These are phyloP conservation scores for Rhagoletis pomonella DNA, from an alignment of 1,140 invertebrate genomes.

Conservation along the genomic window DNA sequence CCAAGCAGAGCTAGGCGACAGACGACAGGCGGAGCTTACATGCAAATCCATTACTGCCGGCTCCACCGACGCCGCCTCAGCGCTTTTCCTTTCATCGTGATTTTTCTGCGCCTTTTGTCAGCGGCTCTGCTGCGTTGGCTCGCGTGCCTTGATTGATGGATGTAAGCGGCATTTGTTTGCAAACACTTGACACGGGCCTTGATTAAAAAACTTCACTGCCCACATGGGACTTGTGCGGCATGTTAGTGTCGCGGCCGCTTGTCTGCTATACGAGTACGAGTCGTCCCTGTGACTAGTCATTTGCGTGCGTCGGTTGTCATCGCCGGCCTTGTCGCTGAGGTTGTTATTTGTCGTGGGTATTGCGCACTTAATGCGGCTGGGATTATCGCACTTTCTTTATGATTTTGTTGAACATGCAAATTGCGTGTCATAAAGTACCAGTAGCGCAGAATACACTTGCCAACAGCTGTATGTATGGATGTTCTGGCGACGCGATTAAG, in stretches of 20 bases:
- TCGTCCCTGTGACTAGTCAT: neutral
- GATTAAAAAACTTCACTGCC: constrained; percentile 74
- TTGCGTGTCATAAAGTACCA: constrained; percentile 38
- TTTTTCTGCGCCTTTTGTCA: neutral
- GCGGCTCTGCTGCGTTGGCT: constrained; percentile 4
- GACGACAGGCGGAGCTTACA: neutral
- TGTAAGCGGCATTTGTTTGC: constrained; percentile 62
- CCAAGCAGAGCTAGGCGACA: neutral
- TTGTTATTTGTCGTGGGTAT: constrained; percentile 40
- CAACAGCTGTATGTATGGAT: neutral
- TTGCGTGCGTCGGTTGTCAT: constrained; percentile 40
- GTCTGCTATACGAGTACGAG: neutral
- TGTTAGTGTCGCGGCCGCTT: neutral
- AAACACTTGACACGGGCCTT: constrained; percentile 73
- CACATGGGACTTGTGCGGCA: constrained; percentile 68
- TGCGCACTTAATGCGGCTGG: neutral
- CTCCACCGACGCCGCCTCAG: neutral
- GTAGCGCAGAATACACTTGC: neutral
- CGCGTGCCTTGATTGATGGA: constrained; percentile 71
- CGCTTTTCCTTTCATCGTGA: constrained; percentile 17
- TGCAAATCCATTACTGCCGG: neutral
- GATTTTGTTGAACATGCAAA: constrained; percentile 52
- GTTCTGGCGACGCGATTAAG: neutral
- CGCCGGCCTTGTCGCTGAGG: constrained; percentile 13
- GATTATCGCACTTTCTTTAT: constrained; percentile 50